Conservation (phyloP, 2,113 vertebrate species). For the Lampris incognitus region DNA sequence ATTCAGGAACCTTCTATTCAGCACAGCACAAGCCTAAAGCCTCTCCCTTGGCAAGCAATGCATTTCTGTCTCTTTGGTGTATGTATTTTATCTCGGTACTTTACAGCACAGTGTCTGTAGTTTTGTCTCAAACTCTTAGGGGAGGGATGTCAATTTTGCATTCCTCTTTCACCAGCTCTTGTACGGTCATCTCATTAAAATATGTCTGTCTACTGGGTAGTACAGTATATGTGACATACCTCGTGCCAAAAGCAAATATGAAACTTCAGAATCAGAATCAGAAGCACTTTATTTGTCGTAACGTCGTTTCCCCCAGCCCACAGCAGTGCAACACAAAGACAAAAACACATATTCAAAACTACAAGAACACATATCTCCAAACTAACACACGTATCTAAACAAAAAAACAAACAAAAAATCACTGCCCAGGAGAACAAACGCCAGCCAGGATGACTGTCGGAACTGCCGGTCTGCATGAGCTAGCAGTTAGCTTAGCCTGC, state of each 20-base stretch:
- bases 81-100: neutral
- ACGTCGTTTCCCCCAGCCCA: too few species aligned
- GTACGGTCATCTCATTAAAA: neutral
- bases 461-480: too few species aligned
- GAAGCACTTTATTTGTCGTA: too few species aligned
- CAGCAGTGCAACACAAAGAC: too few species aligned
- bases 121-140: neutral
- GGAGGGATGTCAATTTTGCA: neutral
- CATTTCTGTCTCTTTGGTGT: neutral
- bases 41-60: neutral
- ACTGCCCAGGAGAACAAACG: too few species aligned
- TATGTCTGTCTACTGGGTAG: neutral
- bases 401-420: too few species aligned
- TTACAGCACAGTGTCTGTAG: neutral
- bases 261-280: neutral
- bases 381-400: too few species aligned
- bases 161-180: neutral
- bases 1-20: constrained; percentile 9
- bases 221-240: neutral
- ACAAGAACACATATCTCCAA: too few species aligned
- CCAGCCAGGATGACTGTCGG: too few species aligned
- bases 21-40: neutral
- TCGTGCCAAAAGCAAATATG: constrained; percentile 7
- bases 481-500: too few species aligned
- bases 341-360: too few species aligned